Percentiles rank a stretch among this genome's conserved stretches.
phyloP scores from a whole-genome alignment of 2,797 vertebrate species.

The Streptopelia turtur region DNA sequence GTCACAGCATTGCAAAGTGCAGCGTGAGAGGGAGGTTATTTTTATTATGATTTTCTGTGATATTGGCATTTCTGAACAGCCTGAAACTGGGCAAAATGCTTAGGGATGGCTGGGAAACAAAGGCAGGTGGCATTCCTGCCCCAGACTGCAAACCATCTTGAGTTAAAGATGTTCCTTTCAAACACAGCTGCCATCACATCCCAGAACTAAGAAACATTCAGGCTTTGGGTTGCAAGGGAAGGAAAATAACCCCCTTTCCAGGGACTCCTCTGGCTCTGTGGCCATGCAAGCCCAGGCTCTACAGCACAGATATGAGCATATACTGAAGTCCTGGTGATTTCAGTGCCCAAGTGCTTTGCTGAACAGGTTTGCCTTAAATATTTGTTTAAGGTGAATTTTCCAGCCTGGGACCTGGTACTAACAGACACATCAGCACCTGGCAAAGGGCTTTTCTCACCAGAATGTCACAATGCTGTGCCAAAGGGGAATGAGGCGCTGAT shows the following conservation, averaged over 20 bases:
- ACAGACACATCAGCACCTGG: neutral
- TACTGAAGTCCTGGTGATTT: neutral
- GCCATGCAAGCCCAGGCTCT: neutral
- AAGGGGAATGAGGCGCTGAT: neutral
- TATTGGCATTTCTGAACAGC: neutral
- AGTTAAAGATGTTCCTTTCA: neutral
- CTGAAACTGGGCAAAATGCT: neutral
- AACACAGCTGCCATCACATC: neutral
- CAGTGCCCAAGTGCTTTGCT: neutral
- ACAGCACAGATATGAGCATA: neutral
- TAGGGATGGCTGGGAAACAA: neutral
- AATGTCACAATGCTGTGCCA: fast-evolving
- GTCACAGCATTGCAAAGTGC: neutral
- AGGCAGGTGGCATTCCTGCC: fast-evolving
- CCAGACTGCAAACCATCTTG: neutral
- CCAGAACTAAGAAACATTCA: neutral
- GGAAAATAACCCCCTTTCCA: neutral
- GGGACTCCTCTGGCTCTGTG: neutral
- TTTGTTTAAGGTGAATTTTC: neutral
- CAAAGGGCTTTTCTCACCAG: neutral
- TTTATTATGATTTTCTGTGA: neutral
- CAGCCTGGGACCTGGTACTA: neutral
- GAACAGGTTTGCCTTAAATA: neutral
- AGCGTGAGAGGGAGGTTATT: neutral
- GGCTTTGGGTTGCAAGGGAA: neutral